A percentile compares a stretch with the other conserved stretches of the same genome.
Evolutionary conservation across 2,113 vertebrate genomes (phyloP).

Genomic region (Sclerurus mexicanus): DNA sequence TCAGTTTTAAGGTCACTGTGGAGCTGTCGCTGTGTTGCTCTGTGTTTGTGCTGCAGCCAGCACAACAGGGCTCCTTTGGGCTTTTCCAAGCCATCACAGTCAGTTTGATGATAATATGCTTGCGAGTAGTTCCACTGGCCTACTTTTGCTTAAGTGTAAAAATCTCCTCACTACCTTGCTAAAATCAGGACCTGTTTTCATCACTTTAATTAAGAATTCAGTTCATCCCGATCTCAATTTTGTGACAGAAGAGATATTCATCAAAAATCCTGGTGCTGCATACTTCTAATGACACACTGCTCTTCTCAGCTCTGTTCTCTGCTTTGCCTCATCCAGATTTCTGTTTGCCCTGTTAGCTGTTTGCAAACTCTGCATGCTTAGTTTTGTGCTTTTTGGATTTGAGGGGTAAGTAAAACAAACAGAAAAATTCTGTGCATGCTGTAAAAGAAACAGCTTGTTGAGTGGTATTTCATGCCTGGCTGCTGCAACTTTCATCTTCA

Average conservation of each 20-base stretch:
- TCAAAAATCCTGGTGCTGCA: not conserved
- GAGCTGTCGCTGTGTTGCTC: not conserved
- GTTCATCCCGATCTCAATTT: accelerated
- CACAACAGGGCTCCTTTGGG: not conserved
- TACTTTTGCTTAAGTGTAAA: not conserved
- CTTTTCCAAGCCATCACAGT: not conserved
- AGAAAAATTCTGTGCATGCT: not conserved
- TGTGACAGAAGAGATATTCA: not conserved
- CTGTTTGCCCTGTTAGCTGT: not conserved
- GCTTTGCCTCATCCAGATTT: not conserved
- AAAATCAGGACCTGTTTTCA: not conserved
- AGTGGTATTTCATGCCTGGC: not conserved
- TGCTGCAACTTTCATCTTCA: not conserved
- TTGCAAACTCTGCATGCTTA: not conserved
- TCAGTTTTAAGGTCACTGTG: not conserved
- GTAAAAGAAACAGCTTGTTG: not conserved
- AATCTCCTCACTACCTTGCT: not conserved
- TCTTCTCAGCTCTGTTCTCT: not conserved
- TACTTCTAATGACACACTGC: not conserved
- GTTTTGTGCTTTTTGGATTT: not conserved
- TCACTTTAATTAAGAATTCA: not conserved
- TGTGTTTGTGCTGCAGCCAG: not conserved
- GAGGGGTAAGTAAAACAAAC: not conserved
- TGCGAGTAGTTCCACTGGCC: not conserved
- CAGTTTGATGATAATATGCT: not conserved